A percentile compares a stretch with the other conserved stretches of the same genome.
Evolutionary conservation across 1,140 invertebrate species (phyloP).

Genomic region (Macrotrachela quadricornifera): DNA sequence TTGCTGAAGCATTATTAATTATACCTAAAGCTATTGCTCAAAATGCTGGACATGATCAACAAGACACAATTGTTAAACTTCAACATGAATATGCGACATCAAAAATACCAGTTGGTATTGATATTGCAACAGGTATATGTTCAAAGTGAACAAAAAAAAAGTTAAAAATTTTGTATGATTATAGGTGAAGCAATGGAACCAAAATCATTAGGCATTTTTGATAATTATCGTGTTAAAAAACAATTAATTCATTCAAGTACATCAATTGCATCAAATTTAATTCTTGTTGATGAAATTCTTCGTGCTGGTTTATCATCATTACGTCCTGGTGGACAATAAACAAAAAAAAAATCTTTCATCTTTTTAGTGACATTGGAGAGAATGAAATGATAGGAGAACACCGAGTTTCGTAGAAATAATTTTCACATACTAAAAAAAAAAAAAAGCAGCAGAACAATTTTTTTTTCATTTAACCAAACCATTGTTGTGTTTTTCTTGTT

Average conservation of each 20-base stretch:
- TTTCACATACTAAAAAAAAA: too few species aligned
- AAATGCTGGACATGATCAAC: constrained; percentile 79
- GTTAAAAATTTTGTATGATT: too few species aligned
- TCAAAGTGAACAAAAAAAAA: too few species aligned
- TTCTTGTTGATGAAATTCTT: constrained; percentile 98
- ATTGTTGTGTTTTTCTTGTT: too few species aligned
- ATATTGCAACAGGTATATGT: constrained; percentile 65
- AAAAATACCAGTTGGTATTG: constrained; percentile 57
- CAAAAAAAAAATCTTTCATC: too few species aligned
- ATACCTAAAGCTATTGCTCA: constrained; percentile 81
- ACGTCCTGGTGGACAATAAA: too few species aligned
- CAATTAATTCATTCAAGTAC: constrained; percentile 86
- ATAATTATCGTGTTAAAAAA: constrained; percentile 91
- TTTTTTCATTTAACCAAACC: too few species aligned
- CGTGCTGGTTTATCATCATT: constrained; percentile 88
- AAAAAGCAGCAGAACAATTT: too few species aligned
- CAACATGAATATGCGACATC: constrained; percentile 48
- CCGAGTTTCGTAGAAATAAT: too few species aligned
- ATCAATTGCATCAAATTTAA: constrained; percentile 81
- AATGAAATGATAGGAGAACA: too few species aligned
- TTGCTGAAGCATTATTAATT: constrained; percentile 78
- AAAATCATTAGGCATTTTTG: constrained; percentile 60
- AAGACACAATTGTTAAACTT: constrained; percentile 83
- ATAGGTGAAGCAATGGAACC: constrained; percentile 62
- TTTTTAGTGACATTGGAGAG: too few species aligned